These are phyloP conservation scores for Caenorhabditis doughertyi DNA, from an alignment of 2,888 invertebrate genomes.

Conservation along the genomic window DNA sequence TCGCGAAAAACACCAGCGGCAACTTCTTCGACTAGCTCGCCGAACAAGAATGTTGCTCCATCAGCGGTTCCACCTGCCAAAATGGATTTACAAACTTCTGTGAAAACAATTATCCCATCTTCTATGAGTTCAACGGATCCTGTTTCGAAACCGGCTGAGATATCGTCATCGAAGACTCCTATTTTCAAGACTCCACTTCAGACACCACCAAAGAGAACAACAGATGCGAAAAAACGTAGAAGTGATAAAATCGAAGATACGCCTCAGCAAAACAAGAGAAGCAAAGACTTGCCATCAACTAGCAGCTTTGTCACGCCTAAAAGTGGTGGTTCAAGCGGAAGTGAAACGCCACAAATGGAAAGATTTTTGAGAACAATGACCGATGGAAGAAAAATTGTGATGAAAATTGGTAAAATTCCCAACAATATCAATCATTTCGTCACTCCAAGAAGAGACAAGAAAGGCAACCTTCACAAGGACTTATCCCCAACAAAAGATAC, in stretches of 20 bases:
- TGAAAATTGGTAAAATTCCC: slow-evolving; percentile 41
- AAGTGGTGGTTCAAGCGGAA: slow-evolving; percentile 3
- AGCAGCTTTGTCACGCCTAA: slow-evolving; percentile 36
- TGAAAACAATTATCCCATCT: not conserved
- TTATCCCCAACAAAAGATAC: slow-evolving; percentile 32
- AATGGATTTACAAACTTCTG: not conserved
- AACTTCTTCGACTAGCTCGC: not conserved
- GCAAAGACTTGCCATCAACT: not conserved
- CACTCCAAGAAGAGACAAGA: slow-evolving; percentile 46
- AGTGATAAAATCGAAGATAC: slow-evolving; percentile 22
- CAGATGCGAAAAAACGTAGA: slow-evolving; percentile 29
- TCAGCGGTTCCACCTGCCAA: not conserved
- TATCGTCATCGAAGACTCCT: not conserved
- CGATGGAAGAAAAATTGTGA: slow-evolving; percentile 21
- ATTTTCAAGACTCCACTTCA: slow-evolving; percentile 35
- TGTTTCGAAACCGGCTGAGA: not conserved
- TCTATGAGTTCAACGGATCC: not conserved
- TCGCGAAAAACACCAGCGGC: not conserved
- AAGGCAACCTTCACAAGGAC: slow-evolving; percentile 39
- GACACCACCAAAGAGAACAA: slow-evolving; percentile 2
- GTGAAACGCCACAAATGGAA: not conserved
- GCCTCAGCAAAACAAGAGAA: slow-evolving; percentile 8
- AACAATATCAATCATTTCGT: slow-evolving; percentile 42
- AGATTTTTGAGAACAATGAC: slow-evolving; percentile 35
- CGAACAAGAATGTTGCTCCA: not conserved